phyloP scores from a whole-genome alignment of 1,140 invertebrate genomes.

The Marisa cornuarietis region DNA sequence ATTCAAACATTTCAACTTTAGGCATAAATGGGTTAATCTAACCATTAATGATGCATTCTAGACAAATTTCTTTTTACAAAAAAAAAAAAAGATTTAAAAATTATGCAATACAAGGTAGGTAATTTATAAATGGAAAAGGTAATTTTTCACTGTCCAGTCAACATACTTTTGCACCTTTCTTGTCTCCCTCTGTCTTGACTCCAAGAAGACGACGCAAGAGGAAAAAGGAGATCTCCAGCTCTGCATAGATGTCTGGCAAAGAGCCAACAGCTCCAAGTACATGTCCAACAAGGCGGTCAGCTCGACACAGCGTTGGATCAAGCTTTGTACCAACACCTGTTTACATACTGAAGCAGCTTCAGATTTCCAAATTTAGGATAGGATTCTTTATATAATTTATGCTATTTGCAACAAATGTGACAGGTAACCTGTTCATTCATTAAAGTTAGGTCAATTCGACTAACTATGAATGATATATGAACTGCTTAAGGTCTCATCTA shows the following conservation, averaged over 20 bases:
- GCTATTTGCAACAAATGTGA: neutral
- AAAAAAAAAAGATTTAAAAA: constrained; percentile 2
- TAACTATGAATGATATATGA: too few species aligned
- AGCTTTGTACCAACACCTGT: constrained; percentile 97
- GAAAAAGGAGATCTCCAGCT: constrained; percentile 98
- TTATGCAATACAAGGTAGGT: too few species aligned
- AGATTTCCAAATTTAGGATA: neutral
- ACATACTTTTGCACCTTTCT: constrained; percentile 94
- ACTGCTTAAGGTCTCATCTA: too few species aligned
- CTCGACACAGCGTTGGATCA: constrained; percentile 96
- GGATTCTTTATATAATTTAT: neutral
- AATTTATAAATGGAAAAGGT: too few species aligned
- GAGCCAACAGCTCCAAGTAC: constrained; percentile 97
- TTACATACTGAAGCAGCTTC: constrained; percentile 31
- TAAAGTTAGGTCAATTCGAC: neutral
- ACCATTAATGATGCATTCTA: too few species aligned
- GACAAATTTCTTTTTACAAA: too few species aligned
- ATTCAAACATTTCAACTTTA: too few species aligned
- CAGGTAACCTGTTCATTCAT: neutral
- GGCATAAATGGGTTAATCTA: too few species aligned
- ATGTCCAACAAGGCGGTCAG: constrained; percentile 97
- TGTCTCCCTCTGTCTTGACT: constrained; percentile 98
- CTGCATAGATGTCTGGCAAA: constrained; percentile 96
- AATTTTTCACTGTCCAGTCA: neutral
- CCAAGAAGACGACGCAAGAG: constrained; percentile 93